These are phyloP conservation scores for Trematomus bernacchii DNA, from an alignment of 2,797 vertebrate genomes.

Conservation along the genomic window DNA sequence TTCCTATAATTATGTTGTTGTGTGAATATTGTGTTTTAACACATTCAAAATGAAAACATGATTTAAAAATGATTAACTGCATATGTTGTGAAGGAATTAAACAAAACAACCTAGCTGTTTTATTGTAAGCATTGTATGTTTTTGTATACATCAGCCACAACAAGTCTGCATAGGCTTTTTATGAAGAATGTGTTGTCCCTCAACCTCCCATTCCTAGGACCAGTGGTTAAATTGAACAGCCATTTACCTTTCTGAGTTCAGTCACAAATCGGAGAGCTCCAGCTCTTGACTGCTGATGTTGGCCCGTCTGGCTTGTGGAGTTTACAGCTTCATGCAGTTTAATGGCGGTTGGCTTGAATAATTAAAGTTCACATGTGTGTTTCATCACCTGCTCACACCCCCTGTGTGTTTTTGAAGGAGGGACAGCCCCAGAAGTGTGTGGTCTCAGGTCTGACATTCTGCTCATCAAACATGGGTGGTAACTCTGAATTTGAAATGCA, in stretches of 20 bases:
- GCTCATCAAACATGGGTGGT: conserved; percentile 86
- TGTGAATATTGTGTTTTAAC: conserved; percentile 9
- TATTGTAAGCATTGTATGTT: background rate
- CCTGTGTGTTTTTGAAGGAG: conserved; percentile 37
- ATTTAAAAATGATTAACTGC: conserved; percentile 1
- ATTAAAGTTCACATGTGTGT: conserved; percentile 72
- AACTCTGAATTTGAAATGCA: conserved; percentile 80
- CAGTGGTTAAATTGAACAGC: conserved; percentile 32
- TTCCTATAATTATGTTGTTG: conserved; percentile 25
- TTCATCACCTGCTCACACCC: conserved; percentile 44
- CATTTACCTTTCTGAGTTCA: conserved; percentile 31
- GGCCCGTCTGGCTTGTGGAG: conserved; percentile 61
- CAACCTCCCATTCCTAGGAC: background rate
- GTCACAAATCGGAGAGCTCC: conserved; percentile 36
- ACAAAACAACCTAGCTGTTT: background rate
- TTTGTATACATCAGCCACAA: background rate
- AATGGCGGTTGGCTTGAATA: conserved; percentile 43
- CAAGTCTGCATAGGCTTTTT: background rate
- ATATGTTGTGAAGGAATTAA: background rate
- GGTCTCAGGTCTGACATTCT: conserved; percentile 85
- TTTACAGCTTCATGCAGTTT: conserved; percentile 40
- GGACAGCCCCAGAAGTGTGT: conserved; percentile 82
- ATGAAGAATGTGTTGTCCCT: conserved; percentile 1
- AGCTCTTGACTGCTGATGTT: conserved; percentile 46
- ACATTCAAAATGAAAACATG: conserved; percentile 5